phyloP scores from a whole-genome alignment of 2,113 vertebrate genomes.

The Chamaea fasciata region DNA sequence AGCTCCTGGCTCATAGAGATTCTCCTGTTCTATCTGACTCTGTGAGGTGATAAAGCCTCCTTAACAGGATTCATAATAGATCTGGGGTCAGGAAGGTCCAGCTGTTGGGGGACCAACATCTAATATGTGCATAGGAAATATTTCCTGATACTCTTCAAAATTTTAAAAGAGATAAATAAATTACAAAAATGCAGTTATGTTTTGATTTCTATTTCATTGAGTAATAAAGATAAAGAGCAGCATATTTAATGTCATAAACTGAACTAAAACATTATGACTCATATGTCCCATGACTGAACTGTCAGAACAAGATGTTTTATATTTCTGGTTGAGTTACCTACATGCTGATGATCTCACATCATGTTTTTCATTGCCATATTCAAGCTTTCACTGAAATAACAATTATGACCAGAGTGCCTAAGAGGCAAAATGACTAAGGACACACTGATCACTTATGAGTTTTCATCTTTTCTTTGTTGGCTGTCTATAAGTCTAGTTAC shows the following conservation, averaged over 20 bases:
- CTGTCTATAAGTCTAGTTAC: neutral
- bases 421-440: neutral
- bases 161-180: neutral
- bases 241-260: neutral
- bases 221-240: neutral
- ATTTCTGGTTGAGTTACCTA: neutral
- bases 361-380: neutral
- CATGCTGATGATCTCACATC: neutral
- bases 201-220: neutral
- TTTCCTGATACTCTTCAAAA: neutral
- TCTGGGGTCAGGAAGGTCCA: neutral
- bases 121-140: neutral
- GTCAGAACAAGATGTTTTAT: neutral
- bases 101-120: neutral
- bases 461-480: neutral
- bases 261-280: neutral
- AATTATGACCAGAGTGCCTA: neutral
- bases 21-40: neutral
- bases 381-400: neutral
- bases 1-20: neutral
- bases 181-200: neutral
- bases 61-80: neutral
- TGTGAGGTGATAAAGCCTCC: neutral
- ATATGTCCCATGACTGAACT: neutral
- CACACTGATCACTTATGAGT: accelerated